Conservation (phyloP, 2,113 vertebrate species). For the Marmota flaviventris region DNA sequence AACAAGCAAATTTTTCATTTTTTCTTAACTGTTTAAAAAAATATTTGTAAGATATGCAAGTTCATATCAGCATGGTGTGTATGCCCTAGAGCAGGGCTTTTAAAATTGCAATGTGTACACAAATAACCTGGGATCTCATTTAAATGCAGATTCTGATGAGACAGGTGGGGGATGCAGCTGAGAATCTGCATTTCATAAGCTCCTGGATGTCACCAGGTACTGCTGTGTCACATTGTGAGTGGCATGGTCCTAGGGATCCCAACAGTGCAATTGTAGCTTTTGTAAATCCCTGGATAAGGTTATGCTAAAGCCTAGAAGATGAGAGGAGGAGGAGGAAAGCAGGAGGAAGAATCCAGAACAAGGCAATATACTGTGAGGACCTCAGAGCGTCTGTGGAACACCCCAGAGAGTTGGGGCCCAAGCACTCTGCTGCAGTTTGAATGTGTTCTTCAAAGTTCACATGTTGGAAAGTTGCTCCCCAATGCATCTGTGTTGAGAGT, state of each 20-base stretch:
- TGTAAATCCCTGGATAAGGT: background rate
- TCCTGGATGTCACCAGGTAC: background rate
- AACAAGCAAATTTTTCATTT: background rate
- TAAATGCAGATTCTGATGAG: background rate
- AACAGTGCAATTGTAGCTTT: background rate
- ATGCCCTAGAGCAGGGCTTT: background rate
- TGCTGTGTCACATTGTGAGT: too few relatives aligned
- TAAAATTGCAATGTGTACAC: background rate
- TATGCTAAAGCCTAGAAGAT: background rate
- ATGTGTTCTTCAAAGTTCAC: background rate
- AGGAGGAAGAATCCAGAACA: too few relatives aligned
- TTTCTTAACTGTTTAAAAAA: constrained; percentile 27
- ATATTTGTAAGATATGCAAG: background rate
- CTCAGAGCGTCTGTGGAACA: background rate
- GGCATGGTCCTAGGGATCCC: accelerated
- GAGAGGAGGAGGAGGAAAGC: background rate
- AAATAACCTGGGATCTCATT: background rate
- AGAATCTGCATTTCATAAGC: background rate
- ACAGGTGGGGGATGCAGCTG: background rate
- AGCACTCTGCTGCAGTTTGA: background rate
- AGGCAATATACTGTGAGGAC: too few relatives aligned
- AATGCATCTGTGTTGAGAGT: background rate
- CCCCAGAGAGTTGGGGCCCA: too few relatives aligned
- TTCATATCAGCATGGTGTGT: background rate
- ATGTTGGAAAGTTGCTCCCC: background rate